Evolutionary conservation across 2,888 invertebrate genomes (phyloP), one percentile per base, ranked within the genome.

Genomic region (Tyria jacobaeae): DNA sequence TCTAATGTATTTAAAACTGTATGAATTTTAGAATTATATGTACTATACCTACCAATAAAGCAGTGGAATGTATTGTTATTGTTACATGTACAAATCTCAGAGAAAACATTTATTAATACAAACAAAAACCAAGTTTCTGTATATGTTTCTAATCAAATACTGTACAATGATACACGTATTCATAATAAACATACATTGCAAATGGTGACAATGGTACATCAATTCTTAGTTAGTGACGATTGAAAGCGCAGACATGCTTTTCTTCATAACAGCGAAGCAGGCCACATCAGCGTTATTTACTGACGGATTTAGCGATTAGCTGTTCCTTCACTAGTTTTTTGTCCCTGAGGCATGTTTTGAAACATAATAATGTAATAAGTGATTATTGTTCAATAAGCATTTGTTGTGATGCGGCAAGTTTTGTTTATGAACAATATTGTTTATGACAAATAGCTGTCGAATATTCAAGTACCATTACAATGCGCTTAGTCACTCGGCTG

Each of bases 401-500:
- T n/a, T 53, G 37, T 53, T 37, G 53, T 24, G 53, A 37, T 39
- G 53, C 37, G 39, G 25, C 39, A 53, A 27, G 15, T 39, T 39
- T 37, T 53, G 53, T 53, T 53, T 25, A 27, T 39, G 39, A 53
- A 53, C 27, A 39, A 53, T 25, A 39, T 53, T 53, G 39, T 53
- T 53, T 27, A 9, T 53, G 37, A 44, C 17, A 21, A 21, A 12
- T 51, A 17, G 51, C 39, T 37, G 37, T 39, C 24, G 25, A 53
- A 53, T 39, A 53, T 53, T 39, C 25, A 27, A 25, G 53, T n/a
- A 24, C 53, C 25, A 53, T 53, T 25, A 53, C 53, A 53, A 53
- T 39, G 53, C 53, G 39, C n/a, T 53, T 53, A 53, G 39, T 53
- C 53, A 53, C 39, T 37, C 39, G 25, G 12, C 39, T 39, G 27